phyloP scores from a whole-genome alignment of 2,113 vertebrate species.

The Zosterops hypoxanthus region DNA sequence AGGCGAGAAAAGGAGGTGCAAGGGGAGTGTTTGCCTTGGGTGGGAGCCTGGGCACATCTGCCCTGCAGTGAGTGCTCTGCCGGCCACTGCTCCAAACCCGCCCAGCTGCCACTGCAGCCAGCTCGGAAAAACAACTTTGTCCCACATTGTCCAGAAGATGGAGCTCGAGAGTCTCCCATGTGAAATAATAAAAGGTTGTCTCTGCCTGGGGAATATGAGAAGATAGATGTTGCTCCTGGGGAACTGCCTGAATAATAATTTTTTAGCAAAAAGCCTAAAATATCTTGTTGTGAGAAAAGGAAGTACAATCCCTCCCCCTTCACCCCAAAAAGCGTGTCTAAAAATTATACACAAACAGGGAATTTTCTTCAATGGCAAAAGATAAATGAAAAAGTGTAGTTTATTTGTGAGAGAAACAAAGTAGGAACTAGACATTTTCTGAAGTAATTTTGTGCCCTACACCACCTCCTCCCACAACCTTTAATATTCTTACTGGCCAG shows the following conservation, averaged over 20 bases:
- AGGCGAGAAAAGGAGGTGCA: not conserved
- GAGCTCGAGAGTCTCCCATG: conserved; percentile 53
- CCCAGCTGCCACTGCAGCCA: not conserved
- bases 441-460: not conserved
- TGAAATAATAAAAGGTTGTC: not conserved
- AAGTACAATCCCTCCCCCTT: not conserved
- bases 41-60: not conserved
- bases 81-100: rapidly evolving
- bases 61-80: not conserved
- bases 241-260: not conserved
- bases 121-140: not conserved
- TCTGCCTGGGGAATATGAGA: not conserved
- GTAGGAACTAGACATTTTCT: not conserved
- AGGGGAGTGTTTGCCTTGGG: rapidly evolving
- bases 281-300: not conserved
- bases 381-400: not conserved
- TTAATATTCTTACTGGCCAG: not conserved
- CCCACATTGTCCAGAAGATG: conserved; percentile 48
- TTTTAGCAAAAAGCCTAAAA: not conserved
- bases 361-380: not conserved
- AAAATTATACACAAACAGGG: not conserved
- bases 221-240: not conserved
- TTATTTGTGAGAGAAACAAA: not conserved
- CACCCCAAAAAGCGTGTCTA: not conserved
- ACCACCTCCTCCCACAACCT: rapidly evolving